phyloP scores from a whole-genome alignment of 2,113 vertebrate genomes.

The Syngnathoides biaculeatus region DNA sequence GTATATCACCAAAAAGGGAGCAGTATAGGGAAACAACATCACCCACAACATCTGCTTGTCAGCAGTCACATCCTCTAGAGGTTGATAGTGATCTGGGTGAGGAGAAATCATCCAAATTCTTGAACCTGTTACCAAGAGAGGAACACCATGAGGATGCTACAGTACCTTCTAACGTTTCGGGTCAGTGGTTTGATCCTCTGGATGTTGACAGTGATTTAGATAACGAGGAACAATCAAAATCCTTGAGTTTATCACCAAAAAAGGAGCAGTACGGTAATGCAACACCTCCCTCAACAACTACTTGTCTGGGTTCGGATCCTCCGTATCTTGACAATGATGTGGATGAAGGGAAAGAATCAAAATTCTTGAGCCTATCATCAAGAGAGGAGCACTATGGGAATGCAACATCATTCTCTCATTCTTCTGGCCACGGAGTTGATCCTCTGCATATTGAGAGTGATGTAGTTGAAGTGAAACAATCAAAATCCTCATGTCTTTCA shows the following conservation, averaged over 20 bases:
- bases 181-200: not conserved
- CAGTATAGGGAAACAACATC: not conserved
- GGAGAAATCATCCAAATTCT: not conserved
- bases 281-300: not conserved
- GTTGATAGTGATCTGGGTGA: not conserved
- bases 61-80: not conserved
- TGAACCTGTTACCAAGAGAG: not conserved
- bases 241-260: not conserved
- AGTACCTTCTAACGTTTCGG: no score
- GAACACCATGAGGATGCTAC: not conserved
- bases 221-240: not conserved
- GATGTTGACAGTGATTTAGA: not conserved
- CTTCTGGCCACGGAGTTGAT: not conserved
- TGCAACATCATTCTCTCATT: not conserved
- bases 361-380: not conserved
- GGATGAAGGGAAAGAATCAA: not conserved
- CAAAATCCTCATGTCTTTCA: not conserved
- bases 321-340: not conserved
- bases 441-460: not conserved
- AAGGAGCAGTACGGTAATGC: not conserved
- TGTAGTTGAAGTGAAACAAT: not conserved
- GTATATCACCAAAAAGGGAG: not conserved
- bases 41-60: no score
- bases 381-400: not conserved
- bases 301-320: not conserved